Conservation (phyloP, 2,797 vertebrate species). For the Scomberomorus guttatus region DNA sequence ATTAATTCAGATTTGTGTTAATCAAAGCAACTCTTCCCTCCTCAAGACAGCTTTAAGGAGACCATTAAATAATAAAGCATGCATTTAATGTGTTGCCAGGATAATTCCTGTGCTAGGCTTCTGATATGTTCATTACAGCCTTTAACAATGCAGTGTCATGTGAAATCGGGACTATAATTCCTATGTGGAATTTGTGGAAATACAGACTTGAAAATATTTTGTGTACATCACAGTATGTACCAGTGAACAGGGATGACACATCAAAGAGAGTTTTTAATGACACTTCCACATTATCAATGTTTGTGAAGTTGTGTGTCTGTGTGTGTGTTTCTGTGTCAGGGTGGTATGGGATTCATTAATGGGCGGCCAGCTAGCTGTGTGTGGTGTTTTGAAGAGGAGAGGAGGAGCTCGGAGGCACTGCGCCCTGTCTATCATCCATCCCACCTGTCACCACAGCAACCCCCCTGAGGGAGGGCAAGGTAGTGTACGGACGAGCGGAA, state of each 20-base stretch:
- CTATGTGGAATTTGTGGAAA: neutral
- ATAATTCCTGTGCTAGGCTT: constrained; percentile 61
- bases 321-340: constrained; percentile 23
- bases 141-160: neutral
- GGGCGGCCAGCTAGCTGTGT: constrained; percentile 45
- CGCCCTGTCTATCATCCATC: constrained; percentile 80
- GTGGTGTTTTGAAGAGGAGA: constrained; percentile 51
- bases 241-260: constrained; percentile 19
- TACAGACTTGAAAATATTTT: neutral
- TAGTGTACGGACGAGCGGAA: constrained; percentile 64
- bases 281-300: neutral
- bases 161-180: neutral
- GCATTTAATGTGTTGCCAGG: constrained; percentile 61
- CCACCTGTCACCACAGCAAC: constrained; percentile 75
- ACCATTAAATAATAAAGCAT: constrained; percentile 76
- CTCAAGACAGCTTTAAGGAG: constrained; percentile 68
- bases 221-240: neutral
- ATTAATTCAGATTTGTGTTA: constrained; percentile 80
- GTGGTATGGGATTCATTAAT: constrained; percentile 63
- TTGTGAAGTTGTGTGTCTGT: constrained; percentile 9
- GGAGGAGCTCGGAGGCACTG: constrained; percentile 46
- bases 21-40: constrained; percentile 71
- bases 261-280: constrained; percentile 33
- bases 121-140: constrained; percentile 56
- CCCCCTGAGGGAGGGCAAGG: constrained; percentile 69